Percentiles rank a stretch among this genome's conserved stretches.
Evolutionary conservation across 2,113 vertebrate species (phyloP).

Genomic region (Sinocyclocheilus rhinocerous): DNA sequence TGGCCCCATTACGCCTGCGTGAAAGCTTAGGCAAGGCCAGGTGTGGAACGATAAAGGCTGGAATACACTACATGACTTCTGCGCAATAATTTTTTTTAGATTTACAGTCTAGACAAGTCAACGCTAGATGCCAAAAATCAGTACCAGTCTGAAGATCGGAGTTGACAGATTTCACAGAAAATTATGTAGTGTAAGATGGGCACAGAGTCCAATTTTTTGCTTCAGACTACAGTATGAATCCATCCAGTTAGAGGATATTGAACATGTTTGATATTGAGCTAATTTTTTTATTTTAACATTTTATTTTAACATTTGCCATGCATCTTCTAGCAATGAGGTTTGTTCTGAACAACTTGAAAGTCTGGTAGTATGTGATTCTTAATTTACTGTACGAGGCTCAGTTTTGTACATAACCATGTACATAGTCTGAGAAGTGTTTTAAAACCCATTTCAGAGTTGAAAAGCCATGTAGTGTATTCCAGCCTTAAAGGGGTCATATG

Average conservation of each 20-base stretch:
- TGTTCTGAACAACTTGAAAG: neutral
- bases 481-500: neutral
- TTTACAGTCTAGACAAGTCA: neutral
- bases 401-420: no score
- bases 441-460: neutral
- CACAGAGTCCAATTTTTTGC: neutral
- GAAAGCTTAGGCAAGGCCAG: neutral
- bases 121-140: neutral
- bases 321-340: neutral
- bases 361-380: no score
- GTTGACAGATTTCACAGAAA: neutral
- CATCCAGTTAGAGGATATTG: neutral
- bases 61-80: neutral
- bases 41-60: neutral
- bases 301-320: neutral
- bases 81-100: neutral
- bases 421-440: no score
- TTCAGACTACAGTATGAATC: neutral
- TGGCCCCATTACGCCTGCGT: neutral
- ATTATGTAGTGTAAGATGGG: neutral
- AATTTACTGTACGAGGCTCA: no score
- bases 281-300: neutral
- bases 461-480: neutral
- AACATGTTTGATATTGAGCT: neutral
- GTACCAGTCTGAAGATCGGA: neutral